Evolutionary conservation across 2,113 vertebrate genomes (phyloP), one percentile per base, ranked within the genome.

Genomic region (Cisticola juncidis): DNA sequence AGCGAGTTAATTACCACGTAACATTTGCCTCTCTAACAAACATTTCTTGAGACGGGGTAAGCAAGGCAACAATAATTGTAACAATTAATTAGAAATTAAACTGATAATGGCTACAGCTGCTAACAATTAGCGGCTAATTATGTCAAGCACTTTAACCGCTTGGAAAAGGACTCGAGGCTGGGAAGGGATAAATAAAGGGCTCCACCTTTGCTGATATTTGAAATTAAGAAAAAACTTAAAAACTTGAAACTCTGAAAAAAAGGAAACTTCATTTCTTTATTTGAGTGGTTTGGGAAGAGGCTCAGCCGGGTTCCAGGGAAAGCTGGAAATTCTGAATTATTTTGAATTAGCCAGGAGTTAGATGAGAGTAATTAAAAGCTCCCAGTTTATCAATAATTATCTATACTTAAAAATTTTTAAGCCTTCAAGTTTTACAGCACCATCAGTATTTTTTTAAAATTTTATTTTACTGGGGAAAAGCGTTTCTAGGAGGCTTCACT

Each of bases 71-170:
- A 94, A 97, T 98, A 98, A 98, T 97, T 98, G 97, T 96, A 96
- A 96, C 96, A 97, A 98, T 98, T 98, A 98, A 98, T 98, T 98
- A 97, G 95, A 91, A 97, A 98, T 98, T 98, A 97, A 97, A 95
- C 97, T 90, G 96, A 98, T 98, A 98, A 98, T 97, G 96, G 96
- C 66, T 97, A 97, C 97, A 98, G 97, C 98, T 98, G 97, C 96
- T 98, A 93, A 98, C 97, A 98, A 97, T 98, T 98, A 98, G 94
- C 31, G 68, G 90, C 96, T 98, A 95, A 98, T 98, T 98, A 96
- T 85, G 92, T 93, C 97, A 96, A 96, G 96, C 91, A 97, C 96
- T 96, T 97, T 90, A 97, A 98, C 97, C 87, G 51, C 57, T 97
- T 80, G 88, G 93, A 94, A 91, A 93, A 90, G 92, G 87, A 58